Evolutionary conservation across 2,797 vertebrate genomes (phyloP).

Genomic region (Scleropages formosus): DNA sequence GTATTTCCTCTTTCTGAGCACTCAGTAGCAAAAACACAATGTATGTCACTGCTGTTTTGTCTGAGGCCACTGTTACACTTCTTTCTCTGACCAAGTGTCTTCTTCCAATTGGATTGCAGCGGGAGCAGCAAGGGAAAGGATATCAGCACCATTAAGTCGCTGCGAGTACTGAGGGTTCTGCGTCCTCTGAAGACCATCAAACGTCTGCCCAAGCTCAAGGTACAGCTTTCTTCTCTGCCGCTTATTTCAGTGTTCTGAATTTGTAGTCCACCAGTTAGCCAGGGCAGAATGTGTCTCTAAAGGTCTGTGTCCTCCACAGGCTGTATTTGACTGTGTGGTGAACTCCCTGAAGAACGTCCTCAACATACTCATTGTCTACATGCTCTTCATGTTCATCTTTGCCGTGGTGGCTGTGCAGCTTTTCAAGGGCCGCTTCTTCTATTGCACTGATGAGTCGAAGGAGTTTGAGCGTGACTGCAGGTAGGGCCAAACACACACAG

Average conservation of each 20-base stretch:
- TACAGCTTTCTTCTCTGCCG: conserved; percentile 44
- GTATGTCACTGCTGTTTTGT: not conserved
- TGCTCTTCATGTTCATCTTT: conserved; percentile 98
- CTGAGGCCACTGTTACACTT: not conserved
- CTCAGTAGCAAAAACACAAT: not conserved
- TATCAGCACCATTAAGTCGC: conserved; percentile 94
- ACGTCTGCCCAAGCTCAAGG: conserved; percentile 93
- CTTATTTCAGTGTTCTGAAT: conserved; percentile 13
- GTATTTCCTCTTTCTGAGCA: too few relatives aligned
- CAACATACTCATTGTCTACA: conserved; percentile 95
- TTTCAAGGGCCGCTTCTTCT: conserved; percentile 94
- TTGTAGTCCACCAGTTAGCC: conserved; percentile 69
- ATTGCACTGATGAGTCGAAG: conserved; percentile 92
- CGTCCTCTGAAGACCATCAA: conserved; percentile 96
- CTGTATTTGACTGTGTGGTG: conserved; percentile 94
- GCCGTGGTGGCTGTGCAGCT: conserved; percentile 95
- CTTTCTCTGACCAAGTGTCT: conserved; percentile 39
- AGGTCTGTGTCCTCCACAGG: conserved; percentile 75
- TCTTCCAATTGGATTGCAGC: conserved; percentile 55
- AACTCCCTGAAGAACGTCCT: conserved; percentile 95
- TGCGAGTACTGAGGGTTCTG: conserved; percentile 90
- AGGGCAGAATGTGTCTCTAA: conserved; percentile 90
- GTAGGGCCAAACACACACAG: conserved; percentile 51
- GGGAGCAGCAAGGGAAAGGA: conserved; percentile 92
- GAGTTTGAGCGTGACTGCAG: conserved; percentile 81